phyloP scores from a whole-genome alignment of 2,113 vertebrate genomes.

The Marcusenius ussheri region DNA sequence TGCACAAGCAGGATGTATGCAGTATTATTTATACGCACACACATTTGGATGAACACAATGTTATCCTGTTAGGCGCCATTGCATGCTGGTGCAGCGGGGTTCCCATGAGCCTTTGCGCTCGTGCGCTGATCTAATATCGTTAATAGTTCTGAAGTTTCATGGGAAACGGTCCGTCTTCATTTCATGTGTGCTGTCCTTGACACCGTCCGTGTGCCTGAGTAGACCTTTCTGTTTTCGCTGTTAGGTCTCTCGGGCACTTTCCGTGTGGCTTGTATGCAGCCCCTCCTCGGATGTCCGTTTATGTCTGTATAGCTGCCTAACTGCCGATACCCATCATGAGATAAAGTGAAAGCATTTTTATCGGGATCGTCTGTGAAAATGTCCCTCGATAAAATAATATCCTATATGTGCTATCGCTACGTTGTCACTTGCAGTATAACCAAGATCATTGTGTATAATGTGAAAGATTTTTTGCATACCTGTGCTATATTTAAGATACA shows the following conservation, averaged over 20 bases:
- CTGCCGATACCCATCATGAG: neutral
- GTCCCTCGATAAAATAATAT: neutral
- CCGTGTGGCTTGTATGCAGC: neutral
- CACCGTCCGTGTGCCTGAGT: neutral
- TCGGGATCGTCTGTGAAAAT: neutral
- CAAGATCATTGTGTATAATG: neutral
- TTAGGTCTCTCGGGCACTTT: neutral
- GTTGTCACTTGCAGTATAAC: neutral
- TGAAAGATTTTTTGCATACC: neutral
- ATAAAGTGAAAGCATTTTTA: neutral
- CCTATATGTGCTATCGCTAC: neutral
- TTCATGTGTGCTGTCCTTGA: neutral
- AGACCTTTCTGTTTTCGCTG: neutral
- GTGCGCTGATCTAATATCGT: neutral
- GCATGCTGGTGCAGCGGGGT: neutral
- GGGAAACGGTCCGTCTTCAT: neutral
- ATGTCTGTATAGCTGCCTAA: neutral
- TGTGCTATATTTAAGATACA: neutral
- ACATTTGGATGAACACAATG: conserved; percentile 1
- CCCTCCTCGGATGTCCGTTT: neutral
- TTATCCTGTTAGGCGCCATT: neutral
- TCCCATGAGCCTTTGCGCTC: neutral
- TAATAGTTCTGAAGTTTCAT: neutral
- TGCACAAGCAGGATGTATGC: conserved; percentile 2
- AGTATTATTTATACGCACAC: neutral